phyloP scores from a whole-genome alignment of 2,888 invertebrate species.

The Eudemis profundana region DNA sequence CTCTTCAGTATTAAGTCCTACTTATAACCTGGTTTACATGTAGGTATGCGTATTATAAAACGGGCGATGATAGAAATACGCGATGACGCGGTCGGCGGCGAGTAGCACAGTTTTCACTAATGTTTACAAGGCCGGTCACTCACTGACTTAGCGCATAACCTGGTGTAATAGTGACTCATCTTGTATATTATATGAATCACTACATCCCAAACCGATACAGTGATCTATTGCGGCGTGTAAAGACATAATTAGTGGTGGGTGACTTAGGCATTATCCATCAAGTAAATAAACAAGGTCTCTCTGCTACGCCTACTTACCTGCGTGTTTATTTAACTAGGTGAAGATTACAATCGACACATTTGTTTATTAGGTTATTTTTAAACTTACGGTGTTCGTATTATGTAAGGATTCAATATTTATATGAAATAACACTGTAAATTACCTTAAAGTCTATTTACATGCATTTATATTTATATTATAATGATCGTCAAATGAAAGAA shows the following conservation, averaged over 20 bases:
- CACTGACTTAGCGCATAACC: constrained; percentile 57
- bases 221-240: constrained; percentile 25
- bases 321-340: background rate
- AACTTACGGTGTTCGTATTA: no score
- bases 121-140: constrained; percentile 75
- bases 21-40: background rate
- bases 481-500: no score
- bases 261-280: constrained; percentile 16
- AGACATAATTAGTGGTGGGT: constrained; percentile 19
- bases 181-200: constrained; percentile 44
- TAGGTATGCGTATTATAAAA: background rate
- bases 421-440: no score
- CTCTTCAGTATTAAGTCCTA: no score
- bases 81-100: constrained; percentile 47
- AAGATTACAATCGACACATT: no score
- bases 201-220: constrained; percentile 32
- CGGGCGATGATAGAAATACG: constrained; percentile 27
- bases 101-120: constrained; percentile 54
- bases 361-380: no score
- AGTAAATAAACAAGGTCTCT: constrained; percentile 14
- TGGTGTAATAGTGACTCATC: constrained; percentile 63
- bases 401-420: no score
- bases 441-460: no score
- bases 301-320: background rate
- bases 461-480: no score